These are phyloP conservation scores for Gallinago undulata DNA, from an alignment of 2,113 vertebrate species.

Conservation along the genomic window DNA sequence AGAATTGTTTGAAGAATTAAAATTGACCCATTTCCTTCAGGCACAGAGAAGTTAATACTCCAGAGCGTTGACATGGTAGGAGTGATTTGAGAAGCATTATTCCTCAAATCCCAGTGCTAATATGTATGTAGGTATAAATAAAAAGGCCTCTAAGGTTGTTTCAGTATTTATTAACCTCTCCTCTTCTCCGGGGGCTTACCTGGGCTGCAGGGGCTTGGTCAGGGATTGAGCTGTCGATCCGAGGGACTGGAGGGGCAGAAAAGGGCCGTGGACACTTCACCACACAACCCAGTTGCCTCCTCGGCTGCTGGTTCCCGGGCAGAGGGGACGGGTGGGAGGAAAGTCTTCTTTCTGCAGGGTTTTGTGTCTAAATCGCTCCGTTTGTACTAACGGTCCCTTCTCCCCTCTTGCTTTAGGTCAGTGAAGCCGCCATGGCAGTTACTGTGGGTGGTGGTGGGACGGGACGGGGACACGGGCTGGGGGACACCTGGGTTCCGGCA, in stretches of 20 bases:
- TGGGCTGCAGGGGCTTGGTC: neutral
- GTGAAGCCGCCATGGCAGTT: too few species aligned
- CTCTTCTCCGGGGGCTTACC: neutral
- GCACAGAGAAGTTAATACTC: conserved; percentile 14
- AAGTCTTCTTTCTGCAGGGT: neutral
- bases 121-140: conserved; percentile 25
- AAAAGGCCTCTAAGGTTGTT: conserved; percentile 41
- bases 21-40: conserved; percentile 66
- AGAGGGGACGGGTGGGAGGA: neutral
- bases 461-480: neutral
- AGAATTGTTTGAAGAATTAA: conserved; percentile 62
- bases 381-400: neutral
- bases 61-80: neutral
- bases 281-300: accelerated
- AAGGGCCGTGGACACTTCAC: neutral
- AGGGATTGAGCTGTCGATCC: neutral
- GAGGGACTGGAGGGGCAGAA: neutral
- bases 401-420: conserved; percentile 6
- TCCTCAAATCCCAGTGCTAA: conserved; percentile 18
- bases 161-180: conserved; percentile 45
- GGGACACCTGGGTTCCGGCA: neutral
- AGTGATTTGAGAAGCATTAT: conserved; percentile 16
- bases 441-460: neutral
- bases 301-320: neutral
- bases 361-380: accelerated